phyloP scores from a whole-genome alignment of 2,888 invertebrate genomes.

The Acrobasis consociella region DNA sequence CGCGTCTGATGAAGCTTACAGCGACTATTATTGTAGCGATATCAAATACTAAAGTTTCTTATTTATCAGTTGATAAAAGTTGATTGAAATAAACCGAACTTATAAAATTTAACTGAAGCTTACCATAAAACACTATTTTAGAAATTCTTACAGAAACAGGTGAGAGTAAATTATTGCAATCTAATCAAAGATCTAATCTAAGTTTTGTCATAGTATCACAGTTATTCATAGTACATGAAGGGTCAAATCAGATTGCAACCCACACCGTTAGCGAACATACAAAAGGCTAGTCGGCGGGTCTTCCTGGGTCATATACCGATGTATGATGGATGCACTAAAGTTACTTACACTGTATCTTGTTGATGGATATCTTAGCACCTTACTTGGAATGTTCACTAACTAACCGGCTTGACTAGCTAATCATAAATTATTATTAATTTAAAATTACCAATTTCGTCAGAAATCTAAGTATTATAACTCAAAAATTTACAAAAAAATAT shows the following conservation, averaged over 20 bases:
- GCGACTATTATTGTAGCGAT: no score
- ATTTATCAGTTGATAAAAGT: no score
- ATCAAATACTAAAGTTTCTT: no score
- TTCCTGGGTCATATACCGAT: slow-evolving; percentile 47
- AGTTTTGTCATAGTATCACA: slow-evolving; percentile 8
- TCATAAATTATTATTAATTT: not conserved
- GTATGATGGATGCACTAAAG: slow-evolving; percentile 44
- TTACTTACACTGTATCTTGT: not conserved
- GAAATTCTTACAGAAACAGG: not conserved
- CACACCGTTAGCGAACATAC: slow-evolving; percentile 32
- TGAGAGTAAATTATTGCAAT: not conserved
- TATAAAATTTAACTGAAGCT: no score
- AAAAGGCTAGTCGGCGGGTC: slow-evolving; percentile 35
- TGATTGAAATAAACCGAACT: no score
- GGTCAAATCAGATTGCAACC: slow-evolving; percentile 24
- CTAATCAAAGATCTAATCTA: slow-evolving; percentile 5
- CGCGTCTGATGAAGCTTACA: no score
- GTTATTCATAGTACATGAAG: not conserved
- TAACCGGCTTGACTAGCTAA: not conserved
- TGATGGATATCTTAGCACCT: slow-evolving; percentile 5
- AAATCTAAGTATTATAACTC: no score
- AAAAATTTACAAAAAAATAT: no score
- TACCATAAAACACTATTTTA: no score
- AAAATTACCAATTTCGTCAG: no score
- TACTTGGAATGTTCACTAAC: not conserved